A percentile compares a stretch with the other conserved stretches of the same genome.
These are phyloP conservation scores for Drosophila merina DNA, from an alignment of 2,888 invertebrate species.

Conservation along the genomic window DNA sequence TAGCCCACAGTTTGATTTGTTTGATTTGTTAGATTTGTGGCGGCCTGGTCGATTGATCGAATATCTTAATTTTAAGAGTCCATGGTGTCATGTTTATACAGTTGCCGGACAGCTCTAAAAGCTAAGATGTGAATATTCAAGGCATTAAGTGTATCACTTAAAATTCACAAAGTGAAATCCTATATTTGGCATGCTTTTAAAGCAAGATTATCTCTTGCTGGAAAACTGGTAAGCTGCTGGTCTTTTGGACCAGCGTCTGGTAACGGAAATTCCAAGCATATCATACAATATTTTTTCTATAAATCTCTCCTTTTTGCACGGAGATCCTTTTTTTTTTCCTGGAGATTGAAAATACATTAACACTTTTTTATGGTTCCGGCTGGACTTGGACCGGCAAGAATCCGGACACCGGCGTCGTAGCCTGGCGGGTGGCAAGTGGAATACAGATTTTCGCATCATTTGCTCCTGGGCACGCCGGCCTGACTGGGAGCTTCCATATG, in stretches of 20 bases:
- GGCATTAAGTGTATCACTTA: conserved; percentile 1
- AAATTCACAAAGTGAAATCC: conserved; percentile 1
- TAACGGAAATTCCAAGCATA: conserved; percentile 22
- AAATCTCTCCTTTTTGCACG: conserved; percentile 13
- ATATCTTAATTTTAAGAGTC: conserved; percentile 27
- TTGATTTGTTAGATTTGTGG: conserved; percentile 34
- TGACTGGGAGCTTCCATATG: conserved; percentile 27
- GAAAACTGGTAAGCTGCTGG: conserved; percentile 1
- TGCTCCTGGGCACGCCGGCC: conserved; percentile 52
- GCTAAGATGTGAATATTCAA: conserved; percentile 12
- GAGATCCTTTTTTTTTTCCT: too few relatives aligned
- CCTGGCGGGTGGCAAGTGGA: conserved; percentile 60
- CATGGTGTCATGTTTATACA: conserved; percentile 24
- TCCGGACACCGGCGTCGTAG: conserved; percentile 48
- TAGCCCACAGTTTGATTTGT: conserved; percentile 42
- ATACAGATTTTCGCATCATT: conserved; percentile 73
- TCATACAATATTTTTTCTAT: conserved; percentile 11
- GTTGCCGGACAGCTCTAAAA: conserved; percentile 17
- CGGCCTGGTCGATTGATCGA: conserved; percentile 9
- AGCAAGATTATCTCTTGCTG: conserved; percentile 18
- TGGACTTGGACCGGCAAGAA: conserved; percentile 20
- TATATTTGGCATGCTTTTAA: conserved; percentile 5
- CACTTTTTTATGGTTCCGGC: conserved; percentile 59
- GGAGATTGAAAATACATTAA: conserved; percentile 67
- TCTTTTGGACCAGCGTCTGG: conserved; percentile 6